Evolutionary conservation across 2,797 vertebrate species (phyloP).

Genomic region (Semotilus atromaculatus): DNA sequence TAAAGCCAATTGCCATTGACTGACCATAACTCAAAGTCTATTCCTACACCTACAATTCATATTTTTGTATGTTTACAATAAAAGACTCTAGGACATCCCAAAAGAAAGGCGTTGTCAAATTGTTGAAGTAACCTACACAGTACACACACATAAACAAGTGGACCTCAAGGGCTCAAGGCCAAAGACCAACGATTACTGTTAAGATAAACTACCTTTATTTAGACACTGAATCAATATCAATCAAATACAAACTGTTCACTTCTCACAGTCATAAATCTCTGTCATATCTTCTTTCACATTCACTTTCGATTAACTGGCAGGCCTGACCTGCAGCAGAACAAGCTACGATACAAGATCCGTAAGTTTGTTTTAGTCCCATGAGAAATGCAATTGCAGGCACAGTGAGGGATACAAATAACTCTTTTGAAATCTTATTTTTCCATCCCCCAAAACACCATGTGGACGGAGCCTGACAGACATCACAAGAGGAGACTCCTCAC

Average conservation of each 20-base stretch:
- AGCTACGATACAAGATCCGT: conserved; percentile 33
- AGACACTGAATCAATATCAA: conserved; percentile 49
- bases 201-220: conserved; percentile 35
- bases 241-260: conserved; percentile 27
- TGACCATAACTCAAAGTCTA: neutral
- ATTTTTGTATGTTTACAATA: neutral
- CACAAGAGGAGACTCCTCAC: conserved; percentile 46
- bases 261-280: conserved; percentile 32
- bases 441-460: conserved; percentile 31
- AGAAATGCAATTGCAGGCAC: conserved; percentile 22
- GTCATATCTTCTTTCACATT: conserved; percentile 29
- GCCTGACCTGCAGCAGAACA: conserved; percentile 23
- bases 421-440: conserved; percentile 33
- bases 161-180: neutral
- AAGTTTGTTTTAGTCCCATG: conserved; percentile 14
- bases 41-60: neutral
- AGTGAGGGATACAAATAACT: conserved; percentile 39
- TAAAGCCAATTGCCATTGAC: neutral
- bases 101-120: neutral
- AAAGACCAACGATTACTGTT: conserved; percentile 36
- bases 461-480: conserved; percentile 34
- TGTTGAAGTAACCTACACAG: neutral
- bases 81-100: neutral
- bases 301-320: conserved; percentile 29
- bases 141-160: conserved; percentile 15